Evolutionary conservation across 2,797 vertebrate genomes (phyloP).

Genomic region (Eulemur rubriventer): DNA sequence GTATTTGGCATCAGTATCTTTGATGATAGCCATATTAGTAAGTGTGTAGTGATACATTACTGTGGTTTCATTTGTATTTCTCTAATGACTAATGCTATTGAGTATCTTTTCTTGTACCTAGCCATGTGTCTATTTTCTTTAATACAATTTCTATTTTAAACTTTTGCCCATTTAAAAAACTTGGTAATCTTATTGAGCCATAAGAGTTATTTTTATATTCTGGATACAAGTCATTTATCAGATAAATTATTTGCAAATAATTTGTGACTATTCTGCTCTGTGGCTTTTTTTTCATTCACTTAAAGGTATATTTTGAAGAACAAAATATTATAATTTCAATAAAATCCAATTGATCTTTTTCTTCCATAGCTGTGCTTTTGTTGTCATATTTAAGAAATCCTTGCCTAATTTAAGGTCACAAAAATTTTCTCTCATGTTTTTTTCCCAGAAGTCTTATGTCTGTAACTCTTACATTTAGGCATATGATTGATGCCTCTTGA

Average conservation of each 20-base stretch:
- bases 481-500: background rate
- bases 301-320: slow-evolving; percentile 2
- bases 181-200: background rate
- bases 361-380: background rate
- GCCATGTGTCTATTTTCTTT: background rate
- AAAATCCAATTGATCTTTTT: background rate
- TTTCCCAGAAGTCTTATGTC: background rate
- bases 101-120: background rate
- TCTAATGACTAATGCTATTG: background rate
- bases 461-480: background rate
- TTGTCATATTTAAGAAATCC: background rate
- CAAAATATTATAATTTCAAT: background rate
- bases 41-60: background rate
- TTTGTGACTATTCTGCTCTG: background rate
- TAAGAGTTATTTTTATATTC: background rate
- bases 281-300: background rate
- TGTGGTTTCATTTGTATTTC: background rate
- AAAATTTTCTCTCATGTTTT: background rate
- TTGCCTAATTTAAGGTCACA: background rate
- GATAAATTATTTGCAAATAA: background rate
- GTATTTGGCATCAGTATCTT: background rate
- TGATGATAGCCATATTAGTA: background rate
- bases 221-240: background rate
- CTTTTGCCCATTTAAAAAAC: background rate
- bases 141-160: background rate